A percentile compares a stretch with the other conserved stretches of the same genome.
Evolutionary conservation across 2,113 vertebrate genomes (phyloP).

Genomic region (Camelus bactrianus): DNA sequence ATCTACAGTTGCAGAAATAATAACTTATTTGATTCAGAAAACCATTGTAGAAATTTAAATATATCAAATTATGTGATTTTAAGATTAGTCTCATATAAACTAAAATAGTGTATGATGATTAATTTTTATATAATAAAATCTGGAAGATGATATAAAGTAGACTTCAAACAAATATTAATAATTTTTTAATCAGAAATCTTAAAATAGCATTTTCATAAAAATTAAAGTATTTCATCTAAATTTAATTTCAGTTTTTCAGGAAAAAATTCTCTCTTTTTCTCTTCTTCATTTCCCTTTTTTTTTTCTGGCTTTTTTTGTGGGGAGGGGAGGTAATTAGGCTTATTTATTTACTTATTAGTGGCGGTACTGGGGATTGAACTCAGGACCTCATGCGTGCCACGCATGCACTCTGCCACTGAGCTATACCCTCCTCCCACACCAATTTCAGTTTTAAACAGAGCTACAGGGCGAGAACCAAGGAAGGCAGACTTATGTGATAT

Average conservation of each 20-base stretch:
- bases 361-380: too few species aligned
- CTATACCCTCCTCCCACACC: too few species aligned
- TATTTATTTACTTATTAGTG: too few species aligned
- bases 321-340: too few species aligned
- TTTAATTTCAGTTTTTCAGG: background rate
- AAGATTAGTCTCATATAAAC: background rate
- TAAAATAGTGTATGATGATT: background rate
- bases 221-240: background rate
- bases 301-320: too few species aligned
- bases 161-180: background rate
- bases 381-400: too few species aligned
- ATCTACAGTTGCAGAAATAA: background rate
- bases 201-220: background rate
- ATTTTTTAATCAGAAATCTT: background rate
- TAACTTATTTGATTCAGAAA: background rate
- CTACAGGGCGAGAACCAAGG: background rate
- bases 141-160: background rate
- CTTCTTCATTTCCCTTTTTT: too few species aligned
- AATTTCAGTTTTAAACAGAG: background rate
- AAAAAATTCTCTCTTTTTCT: too few species aligned
- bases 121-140: background rate
- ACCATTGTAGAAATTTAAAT: background rate
- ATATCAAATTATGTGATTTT: background rate
- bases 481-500: background rate
- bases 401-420: too few species aligned